Base-by-base conservation (phyloP, 2,797 vertebrate genomes). In the Rhodeus uyekii region DNA sequence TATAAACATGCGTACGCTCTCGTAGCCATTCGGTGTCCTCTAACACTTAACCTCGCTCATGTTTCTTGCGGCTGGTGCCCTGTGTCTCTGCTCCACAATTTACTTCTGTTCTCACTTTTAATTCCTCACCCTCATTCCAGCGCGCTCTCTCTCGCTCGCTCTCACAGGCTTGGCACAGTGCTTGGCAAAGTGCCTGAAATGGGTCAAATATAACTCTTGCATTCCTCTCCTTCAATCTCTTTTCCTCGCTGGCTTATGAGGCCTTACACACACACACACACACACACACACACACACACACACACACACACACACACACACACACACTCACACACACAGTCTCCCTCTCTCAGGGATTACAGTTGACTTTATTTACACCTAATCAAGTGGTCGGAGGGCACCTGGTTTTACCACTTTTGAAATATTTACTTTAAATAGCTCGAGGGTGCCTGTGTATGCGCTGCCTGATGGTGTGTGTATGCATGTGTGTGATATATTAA, bases 161-260 rank as follows among this genome's bases (percentile, higher is more conserved):
- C 84, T 82, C 80, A 71, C 46, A 84, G 84, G 68, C 88, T 87
- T 88, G 88, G 87, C 82, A 86, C 87, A 90, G 87, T 82, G 87
- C 78, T 87, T 92, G 90, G 91, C 90, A 82, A 83, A 5, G 67
- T 58, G 87, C 88, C 60, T 64, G 86, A 87, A 87, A 85, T 80
- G 87, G 91, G 89, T 93, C 90, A 92, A 89, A 92, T 92, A 91
- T 89, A 91, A 90, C 91, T 85, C 87, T 82, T 61, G 38, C 89
- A 89, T 91, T 91, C 89, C 90, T 89, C 83, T 65, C 74, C 64
- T 73, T 38, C 83, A 73, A 86, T 75, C 87, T 68, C 87, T 88
- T 86, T 88, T 86, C 88, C 87, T 84, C 72, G 14, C 88, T 87
- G 86, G 82, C 83, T 88, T 86, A 90, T 55, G 86, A 76, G 86